Conservation (phyloP, 2,797 vertebrate species). For the Prionace glauca region DNA sequence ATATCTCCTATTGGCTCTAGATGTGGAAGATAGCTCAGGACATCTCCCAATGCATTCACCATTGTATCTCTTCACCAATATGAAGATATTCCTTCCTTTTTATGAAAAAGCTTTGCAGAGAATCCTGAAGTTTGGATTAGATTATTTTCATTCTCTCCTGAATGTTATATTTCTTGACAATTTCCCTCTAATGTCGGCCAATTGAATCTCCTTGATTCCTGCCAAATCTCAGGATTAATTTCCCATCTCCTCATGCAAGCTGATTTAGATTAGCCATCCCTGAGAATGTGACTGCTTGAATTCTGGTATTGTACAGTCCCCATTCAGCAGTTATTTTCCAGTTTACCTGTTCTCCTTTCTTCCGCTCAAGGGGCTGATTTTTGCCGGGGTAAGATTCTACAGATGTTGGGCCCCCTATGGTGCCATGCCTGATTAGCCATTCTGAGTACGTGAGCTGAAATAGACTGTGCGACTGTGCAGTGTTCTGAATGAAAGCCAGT, state of each 20-base stretch:
- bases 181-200: background rate
- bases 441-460: background rate
- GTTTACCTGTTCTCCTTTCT: background rate
- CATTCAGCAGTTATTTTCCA: background rate
- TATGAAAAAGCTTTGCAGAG: background rate
- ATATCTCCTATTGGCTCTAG: background rate
- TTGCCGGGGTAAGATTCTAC: background rate
- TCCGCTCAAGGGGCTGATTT: background rate
- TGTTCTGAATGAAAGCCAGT: background rate
- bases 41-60: background rate
- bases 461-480: background rate
- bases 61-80: background rate
- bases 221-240: background rate
- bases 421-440: background rate
- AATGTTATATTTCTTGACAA: background rate
- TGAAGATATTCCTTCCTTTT: background rate
- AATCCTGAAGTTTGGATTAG: background rate
- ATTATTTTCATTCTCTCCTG: background rate
- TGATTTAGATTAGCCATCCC: background rate
- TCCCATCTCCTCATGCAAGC: background rate
- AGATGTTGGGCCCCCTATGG: background rate
- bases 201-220: background rate
- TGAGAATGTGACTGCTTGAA: background rate
- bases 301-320: background rate
- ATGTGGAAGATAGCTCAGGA: background rate